Evolutionary conservation across 2,113 vertebrate genomes (phyloP).

Genomic region (Panthera tigris): DNA sequence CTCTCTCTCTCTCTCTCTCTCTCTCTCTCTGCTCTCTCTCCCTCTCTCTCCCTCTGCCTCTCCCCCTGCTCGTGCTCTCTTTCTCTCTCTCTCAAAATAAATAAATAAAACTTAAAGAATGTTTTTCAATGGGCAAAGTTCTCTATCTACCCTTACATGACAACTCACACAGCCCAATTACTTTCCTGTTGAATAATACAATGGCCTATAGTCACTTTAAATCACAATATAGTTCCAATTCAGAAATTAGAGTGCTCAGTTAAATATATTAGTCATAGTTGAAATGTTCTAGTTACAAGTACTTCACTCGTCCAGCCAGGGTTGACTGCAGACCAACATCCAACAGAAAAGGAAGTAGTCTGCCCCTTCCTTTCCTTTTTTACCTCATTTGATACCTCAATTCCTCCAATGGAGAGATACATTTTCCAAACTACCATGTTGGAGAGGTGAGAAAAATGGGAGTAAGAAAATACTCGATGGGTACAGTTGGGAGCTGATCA

Average conservation of each 20-base stretch:
- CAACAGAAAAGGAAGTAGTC: not conserved
- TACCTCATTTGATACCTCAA: not conserved
- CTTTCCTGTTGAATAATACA: not conserved
- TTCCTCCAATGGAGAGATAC: not conserved
- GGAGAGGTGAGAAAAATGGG: not conserved
- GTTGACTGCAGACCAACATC: not conserved
- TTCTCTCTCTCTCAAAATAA: no score
- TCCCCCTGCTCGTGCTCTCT: no score
- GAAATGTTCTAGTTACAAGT: not conserved
- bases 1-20: no score
- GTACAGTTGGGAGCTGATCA: not conserved
- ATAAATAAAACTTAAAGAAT: no score
- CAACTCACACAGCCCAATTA: not conserved
- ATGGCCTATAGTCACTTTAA: not conserved
- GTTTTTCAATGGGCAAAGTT: not conserved
- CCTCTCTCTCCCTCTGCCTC: no score
- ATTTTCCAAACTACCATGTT: not conserved
- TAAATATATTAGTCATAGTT: not conserved
- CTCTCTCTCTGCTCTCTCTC: no score
- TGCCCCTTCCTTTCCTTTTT: not conserved
- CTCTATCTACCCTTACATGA: not conserved
- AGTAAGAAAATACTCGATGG: not conserved
- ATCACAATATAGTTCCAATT: not conserved
- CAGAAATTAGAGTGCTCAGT: not conserved
- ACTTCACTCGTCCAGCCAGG: not conserved